These are phyloP conservation scores for Iphiclides podalirius DNA, from an alignment of 2,888 invertebrate genomes.

Conservation along the genomic window DNA sequence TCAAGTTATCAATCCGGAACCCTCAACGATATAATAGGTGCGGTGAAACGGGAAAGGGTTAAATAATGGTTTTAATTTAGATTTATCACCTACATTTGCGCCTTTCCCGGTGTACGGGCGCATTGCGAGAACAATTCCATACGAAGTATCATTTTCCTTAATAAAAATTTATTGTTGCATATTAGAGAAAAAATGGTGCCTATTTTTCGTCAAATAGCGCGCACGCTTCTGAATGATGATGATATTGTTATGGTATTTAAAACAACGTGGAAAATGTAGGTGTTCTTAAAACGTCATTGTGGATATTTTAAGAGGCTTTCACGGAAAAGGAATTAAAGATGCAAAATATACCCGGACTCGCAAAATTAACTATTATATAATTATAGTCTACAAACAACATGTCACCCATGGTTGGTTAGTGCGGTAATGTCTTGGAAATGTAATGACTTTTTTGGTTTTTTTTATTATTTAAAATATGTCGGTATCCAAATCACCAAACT, in stretches of 20 bases:
- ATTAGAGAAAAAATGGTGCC: constrained; percentile 1
- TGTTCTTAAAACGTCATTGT: too few species aligned
- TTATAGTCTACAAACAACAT: too few species aligned
- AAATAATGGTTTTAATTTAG: constrained; percentile 63
- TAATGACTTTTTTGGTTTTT: too few species aligned
- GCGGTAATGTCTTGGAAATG: too few species aligned
- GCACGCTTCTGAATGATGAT: background rate
- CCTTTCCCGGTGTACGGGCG: constrained; percentile 41
- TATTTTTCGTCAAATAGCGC: background rate
- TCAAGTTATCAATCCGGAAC: constrained; percentile 27
- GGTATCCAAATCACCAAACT: too few species aligned
- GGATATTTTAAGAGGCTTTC: too few species aligned
- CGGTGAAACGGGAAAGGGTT: constrained; percentile 57
- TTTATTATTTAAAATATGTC: too few species aligned
- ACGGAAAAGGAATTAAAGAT: too few species aligned
- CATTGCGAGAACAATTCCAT: constrained; percentile 28
- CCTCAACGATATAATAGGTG: constrained; percentile 37
- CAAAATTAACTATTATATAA: too few species aligned
- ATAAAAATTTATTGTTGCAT: constrained; percentile 15
- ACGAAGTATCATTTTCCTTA: constrained; percentile 19
- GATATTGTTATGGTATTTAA: background rate
- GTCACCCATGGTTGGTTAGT: too few species aligned
- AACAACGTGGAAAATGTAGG: too few species aligned
- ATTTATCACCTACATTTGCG: constrained; percentile 57
- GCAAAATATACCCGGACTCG: too few species aligned